Evolutionary conservation across 1,140 invertebrate genomes (phyloP).

Genomic region (Drosophila navojoa): DNA sequence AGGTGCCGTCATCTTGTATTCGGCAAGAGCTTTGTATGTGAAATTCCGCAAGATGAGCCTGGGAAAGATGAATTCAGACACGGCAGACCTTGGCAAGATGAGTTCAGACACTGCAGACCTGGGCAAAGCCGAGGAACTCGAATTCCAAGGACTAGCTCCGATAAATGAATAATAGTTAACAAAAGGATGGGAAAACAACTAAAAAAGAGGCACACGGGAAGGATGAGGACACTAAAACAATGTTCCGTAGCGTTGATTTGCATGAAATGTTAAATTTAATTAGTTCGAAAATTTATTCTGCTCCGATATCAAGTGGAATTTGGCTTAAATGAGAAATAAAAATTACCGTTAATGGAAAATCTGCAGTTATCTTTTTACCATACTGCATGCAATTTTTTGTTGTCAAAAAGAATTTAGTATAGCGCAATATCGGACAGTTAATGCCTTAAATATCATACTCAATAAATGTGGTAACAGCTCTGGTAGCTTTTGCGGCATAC

Average conservation of each 20-base stretch:
- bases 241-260: background rate
- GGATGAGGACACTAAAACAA: constrained; percentile 4
- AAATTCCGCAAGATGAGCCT: constrained; percentile 27
- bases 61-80: too few species aligned
- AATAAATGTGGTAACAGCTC: too few species aligned
- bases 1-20: constrained; percentile 34
- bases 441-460: too few species aligned
- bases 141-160: constrained; percentile 2
- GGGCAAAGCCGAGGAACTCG: too few species aligned
- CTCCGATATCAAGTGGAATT: background rate
- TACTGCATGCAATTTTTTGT: too few species aligned
- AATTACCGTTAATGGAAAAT: background rate
- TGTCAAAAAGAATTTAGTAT: too few species aligned
- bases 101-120: too few species aligned
- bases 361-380: too few species aligned
- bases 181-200: too few species aligned
- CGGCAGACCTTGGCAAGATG: constrained; percentile 37
- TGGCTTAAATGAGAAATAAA: constrained; percentile 2
- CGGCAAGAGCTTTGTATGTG: constrained; percentile 40
- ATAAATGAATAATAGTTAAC: background rate
- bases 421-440: too few species aligned
- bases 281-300: background rate
- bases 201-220: background rate
- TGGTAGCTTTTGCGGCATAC: rapidly evolving
- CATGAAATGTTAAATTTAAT: constrained; percentile 10